A percentile compares a stretch with the other conserved stretches of the same genome.
These are phyloP conservation scores for Aptenodytes patagonicus DNA, from an alignment of 2,113 vertebrate species.

Conservation along the genomic window DNA sequence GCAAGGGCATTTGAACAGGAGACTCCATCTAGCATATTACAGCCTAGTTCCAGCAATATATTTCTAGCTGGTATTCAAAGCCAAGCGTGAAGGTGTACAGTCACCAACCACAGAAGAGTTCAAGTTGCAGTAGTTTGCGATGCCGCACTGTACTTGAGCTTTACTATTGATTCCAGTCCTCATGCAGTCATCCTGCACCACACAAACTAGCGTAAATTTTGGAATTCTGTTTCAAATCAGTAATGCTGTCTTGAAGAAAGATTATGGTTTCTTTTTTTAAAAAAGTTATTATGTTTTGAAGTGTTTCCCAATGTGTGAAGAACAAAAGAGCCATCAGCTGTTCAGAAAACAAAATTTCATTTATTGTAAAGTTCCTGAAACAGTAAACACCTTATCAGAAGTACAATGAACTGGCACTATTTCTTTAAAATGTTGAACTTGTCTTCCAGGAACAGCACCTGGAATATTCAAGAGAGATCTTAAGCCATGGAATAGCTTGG, in stretches of 20 bases:
- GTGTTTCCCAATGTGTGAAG: neutral
- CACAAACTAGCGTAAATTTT: neutral
- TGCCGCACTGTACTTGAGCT: neutral
- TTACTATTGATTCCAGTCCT: too few species aligned
- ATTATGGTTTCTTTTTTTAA: neutral
- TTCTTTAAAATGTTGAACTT: neutral
- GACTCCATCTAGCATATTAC: neutral
- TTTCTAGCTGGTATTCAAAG: neutral
- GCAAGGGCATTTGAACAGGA: neutral
- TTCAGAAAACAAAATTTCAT: neutral
- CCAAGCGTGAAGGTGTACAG: too few species aligned
- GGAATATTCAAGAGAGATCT: neutral
- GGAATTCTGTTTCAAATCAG: neutral
- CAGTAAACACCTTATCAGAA: neutral
- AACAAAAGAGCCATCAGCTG: neutral
- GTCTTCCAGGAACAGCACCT: neutral
- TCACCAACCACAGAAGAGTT: neutral
- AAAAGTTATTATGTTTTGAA: neutral
- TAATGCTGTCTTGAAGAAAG: neutral
- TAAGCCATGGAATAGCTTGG: neutral
- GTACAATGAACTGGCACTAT: neutral
- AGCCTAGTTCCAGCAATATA: fast-evolving
- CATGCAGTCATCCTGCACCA: too few species aligned
- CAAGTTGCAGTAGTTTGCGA: neutral
- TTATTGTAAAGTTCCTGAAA: slow-evolving; percentile 22